These are phyloP conservation scores for Molossus molossus DNA, from an alignment of 2,797 vertebrate genomes.

Conservation along the genomic window DNA sequence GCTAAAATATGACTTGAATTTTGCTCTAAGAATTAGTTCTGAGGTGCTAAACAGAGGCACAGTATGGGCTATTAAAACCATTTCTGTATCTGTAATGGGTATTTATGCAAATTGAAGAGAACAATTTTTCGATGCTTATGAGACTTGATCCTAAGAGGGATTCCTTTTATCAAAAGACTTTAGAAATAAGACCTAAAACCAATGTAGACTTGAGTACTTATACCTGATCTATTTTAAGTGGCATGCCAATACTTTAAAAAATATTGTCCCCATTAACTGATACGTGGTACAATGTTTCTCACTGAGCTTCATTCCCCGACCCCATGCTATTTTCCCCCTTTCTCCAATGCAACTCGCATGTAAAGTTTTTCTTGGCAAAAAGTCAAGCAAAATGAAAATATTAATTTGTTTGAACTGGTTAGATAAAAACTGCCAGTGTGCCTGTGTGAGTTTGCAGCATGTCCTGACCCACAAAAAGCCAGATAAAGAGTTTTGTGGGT, in stretches of 20 bases:
- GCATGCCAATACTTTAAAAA: neutral
- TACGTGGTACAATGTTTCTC: neutral
- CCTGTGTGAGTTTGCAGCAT: neutral
- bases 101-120: neutral
- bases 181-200: slow-evolving; percentile 1
- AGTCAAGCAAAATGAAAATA: slow-evolving; percentile 35
- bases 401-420: neutral
- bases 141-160: neutral
- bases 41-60: slow-evolving; percentile 16
- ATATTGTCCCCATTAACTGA: neutral
- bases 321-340: neutral
- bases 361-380: neutral
- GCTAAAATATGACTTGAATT: slow-evolving; percentile 29
- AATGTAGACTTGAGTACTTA: neutral
- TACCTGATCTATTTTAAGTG: neutral
- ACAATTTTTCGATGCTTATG: neutral
- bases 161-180: neutral
- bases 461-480: neutral
- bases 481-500: neutral
- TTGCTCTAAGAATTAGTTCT: slow-evolving; percentile 48
- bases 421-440: neutral
- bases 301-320: neutral
- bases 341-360: neutral
- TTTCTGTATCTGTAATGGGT: neutral
- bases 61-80: neutral